phyloP scores from a whole-genome alignment of 2,113 vertebrate genomes.

The Psammodynastes pulverulentus region DNA sequence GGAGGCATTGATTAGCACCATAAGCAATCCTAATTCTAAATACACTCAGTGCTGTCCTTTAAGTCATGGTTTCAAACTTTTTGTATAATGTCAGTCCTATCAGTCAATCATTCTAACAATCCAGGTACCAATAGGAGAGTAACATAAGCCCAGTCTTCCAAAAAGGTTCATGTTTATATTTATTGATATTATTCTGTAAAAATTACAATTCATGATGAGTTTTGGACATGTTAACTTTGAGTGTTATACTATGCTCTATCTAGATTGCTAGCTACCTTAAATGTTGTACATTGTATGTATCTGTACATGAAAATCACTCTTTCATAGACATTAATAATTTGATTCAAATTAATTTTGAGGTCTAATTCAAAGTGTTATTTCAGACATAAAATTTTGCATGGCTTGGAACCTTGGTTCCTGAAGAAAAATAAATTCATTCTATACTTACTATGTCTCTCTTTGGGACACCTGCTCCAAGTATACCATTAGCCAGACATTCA shows the following conservation, averaged over 20 bases:
- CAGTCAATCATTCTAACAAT: not conserved
- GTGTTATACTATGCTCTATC: not conserved
- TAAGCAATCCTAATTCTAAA: not conserved
- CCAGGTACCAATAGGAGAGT: not conserved
- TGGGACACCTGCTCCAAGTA: not conserved
- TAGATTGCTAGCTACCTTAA: not conserved
- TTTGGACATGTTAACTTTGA: not conserved
- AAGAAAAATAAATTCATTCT: not conserved
- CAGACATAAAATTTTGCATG: not conserved
- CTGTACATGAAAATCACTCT: not conserved
- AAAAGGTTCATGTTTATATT: not conserved
- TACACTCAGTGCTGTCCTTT: not conserved
- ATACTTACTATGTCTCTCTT: not conserved
- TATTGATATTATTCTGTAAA: not conserved
- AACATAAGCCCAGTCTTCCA: not conserved
- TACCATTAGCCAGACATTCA: not conserved
- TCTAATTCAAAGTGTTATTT: not conserved
- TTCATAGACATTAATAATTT: not conserved
- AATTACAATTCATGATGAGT: not conserved
- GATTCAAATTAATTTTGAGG: not conserved
- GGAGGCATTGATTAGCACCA: constrained; percentile 27
- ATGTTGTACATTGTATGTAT: not conserved
- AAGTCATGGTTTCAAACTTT: not conserved
- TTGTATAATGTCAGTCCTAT: not conserved
- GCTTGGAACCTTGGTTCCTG: not conserved